Evolutionary conservation across 1,140 invertebrate genomes (phyloP).

Genomic region (Cryptotermes secundus): DNA sequence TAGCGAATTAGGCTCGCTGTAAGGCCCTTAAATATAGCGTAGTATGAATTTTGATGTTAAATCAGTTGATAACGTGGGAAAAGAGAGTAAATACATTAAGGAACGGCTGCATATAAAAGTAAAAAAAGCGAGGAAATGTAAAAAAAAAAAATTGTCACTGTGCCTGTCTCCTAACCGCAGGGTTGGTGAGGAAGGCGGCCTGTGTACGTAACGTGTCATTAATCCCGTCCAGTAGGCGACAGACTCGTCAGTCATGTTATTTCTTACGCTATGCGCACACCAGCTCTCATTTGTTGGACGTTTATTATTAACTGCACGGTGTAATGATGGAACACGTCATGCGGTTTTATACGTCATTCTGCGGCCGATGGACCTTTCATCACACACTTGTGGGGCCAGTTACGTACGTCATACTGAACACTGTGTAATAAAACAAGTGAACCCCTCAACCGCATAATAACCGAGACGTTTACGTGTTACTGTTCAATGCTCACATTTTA

Average conservation of each 20-base stretch:
- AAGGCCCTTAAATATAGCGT: too few species aligned
- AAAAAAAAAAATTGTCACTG: too few species aligned
- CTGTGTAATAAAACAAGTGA: background rate
- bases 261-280: background rate
- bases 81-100: too few species aligned
- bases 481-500: background rate
- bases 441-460: background rate
- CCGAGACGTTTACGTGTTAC: background rate
- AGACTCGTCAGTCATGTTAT: background rate
- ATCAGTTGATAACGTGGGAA: too few species aligned
- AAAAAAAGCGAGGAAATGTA: too few species aligned
- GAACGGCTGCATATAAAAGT: too few species aligned
- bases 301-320: conserved; percentile 8
- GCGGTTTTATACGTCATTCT: background rate
- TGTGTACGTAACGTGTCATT: background rate
- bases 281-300: background rate
- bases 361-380: background rate
- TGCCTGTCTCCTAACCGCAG: too few species aligned
- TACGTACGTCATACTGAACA: background rate
- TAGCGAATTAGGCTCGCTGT: too few species aligned
- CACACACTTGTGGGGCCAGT: background rate
- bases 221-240: background rate
- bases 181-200: too few species aligned
- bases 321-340: background rate
- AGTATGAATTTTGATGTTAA: too few species aligned